Evolutionary conservation across 2,113 vertebrate genomes (phyloP).

Genomic region (Neotragus pygmaeus): DNA sequence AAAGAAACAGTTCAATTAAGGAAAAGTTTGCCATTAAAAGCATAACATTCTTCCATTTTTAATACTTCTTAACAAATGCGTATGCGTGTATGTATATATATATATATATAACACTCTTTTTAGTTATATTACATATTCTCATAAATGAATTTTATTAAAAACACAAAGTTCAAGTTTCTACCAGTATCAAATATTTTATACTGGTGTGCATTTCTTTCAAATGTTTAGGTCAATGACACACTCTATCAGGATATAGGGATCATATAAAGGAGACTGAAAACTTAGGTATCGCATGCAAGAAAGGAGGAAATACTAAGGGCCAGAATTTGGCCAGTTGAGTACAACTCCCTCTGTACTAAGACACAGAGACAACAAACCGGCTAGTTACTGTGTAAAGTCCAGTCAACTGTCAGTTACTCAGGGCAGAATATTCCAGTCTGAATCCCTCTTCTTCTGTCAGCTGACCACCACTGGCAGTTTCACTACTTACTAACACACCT

Average conservation of each 20-base stretch:
- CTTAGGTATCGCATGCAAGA: conserved; percentile 23
- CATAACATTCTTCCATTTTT: neutral
- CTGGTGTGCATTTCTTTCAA: conserved; percentile 32
- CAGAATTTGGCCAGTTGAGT: conserved; percentile 38
- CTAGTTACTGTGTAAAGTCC: conserved; percentile 68
- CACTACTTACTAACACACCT: neutral
- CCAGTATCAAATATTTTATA: conserved; percentile 21
- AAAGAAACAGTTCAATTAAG: conserved; percentile 6
- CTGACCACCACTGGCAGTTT: conserved; percentile 7
- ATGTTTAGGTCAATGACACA: conserved; percentile 22
- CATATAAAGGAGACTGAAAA: conserved; percentile 24
- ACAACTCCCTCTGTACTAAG: conserved; percentile 47
- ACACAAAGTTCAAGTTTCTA: conserved; percentile 49
- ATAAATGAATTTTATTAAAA: conserved; percentile 50
- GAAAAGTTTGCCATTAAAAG: conserved; percentile 20
- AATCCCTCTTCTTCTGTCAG: neutral
- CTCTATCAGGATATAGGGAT: conserved; percentile 22
- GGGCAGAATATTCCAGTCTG: conserved; percentile 19
- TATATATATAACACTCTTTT: conserved; percentile 5
- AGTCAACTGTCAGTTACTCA: conserved; percentile 29
- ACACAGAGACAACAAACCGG: conserved; percentile 49
- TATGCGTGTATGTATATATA: neutral
- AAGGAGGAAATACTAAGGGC: conserved; percentile 44
- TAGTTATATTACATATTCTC: conserved; percentile 52
- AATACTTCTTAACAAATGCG: conserved; percentile 52